These are phyloP conservation scores for Andrena praecox DNA, from an alignment of 2,888 invertebrate species.

Conservation along the genomic window DNA sequence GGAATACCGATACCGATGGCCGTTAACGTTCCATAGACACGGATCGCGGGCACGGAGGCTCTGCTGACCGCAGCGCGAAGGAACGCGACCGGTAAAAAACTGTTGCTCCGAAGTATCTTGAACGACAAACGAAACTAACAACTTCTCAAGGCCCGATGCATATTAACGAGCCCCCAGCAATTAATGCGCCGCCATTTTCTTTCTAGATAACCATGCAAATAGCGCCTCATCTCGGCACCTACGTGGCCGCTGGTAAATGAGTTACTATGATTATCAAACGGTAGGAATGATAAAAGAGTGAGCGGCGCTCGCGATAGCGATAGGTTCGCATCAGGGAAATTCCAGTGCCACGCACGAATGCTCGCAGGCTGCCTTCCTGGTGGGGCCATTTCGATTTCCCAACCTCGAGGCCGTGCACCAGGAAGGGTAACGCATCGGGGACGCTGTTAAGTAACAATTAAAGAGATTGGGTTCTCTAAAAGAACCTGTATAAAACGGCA, in stretches of 20 bases:
- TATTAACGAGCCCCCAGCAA: not conserved
- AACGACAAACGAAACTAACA: not conserved
- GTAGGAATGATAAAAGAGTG: not conserved
- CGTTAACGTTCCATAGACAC: not conserved
- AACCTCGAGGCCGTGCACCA: not conserved
- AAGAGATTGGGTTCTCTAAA: not conserved
- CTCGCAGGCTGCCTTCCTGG: slow-evolving; percentile 3
- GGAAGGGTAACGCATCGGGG: not conserved
- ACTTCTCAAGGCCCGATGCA: not conserved
- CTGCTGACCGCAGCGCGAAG: too few relatives aligned
- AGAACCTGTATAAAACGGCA: not conserved
- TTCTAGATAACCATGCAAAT: slow-evolving; percentile 1
- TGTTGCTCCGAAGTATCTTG: not conserved
- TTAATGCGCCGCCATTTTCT: not conserved
- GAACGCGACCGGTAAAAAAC: not conserved
- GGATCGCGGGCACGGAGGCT: not conserved
- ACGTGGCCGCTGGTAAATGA: not conserved
- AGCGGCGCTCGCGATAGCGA: not conserved
- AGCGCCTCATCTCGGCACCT: not conserved
- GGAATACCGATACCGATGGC: slow-evolving; percentile 2
- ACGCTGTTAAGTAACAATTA: slow-evolving; percentile 1
- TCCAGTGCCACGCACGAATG: slow-evolving; percentile 16
- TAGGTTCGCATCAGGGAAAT: slow-evolving; percentile 11
- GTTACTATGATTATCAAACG: not conserved
- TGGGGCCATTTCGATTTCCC: slow-evolving; percentile 13